Evolutionary conservation across 2,797 vertebrate genomes (phyloP).

Genomic region (Crenichthys baileyi): DNA sequence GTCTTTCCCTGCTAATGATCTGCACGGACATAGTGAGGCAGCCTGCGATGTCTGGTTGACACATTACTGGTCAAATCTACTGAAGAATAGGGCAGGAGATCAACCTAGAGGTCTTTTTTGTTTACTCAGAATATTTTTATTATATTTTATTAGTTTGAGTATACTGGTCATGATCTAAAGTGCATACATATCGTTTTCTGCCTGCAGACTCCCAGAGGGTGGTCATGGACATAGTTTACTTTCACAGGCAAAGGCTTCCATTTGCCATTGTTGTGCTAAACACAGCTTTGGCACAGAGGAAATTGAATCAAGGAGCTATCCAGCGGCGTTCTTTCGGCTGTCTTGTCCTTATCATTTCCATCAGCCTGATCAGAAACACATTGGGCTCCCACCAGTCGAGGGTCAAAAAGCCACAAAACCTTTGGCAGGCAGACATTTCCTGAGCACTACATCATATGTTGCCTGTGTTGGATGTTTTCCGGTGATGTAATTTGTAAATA

Average conservation of each 20-base stretch:
- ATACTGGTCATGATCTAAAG: constrained; percentile 13
- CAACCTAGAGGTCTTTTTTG: neutral
- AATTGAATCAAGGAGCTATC: constrained; percentile 69
- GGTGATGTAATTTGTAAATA: constrained; percentile 46
- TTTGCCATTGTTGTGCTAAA: constrained; percentile 79
- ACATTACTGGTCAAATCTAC: neutral
- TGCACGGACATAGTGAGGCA: constrained; percentile 13
- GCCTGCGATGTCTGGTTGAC: constrained; percentile 12
- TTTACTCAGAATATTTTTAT: neutral
- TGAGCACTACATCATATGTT: constrained; percentile 61
- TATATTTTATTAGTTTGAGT: constrained; percentile 8
- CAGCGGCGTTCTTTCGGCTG: constrained; percentile 54
- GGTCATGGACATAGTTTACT: constrained; percentile 61
- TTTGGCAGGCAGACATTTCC: constrained; percentile 64
- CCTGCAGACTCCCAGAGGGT: constrained; percentile 51
- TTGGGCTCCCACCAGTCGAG: constrained; percentile 65
- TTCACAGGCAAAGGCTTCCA: constrained; percentile 59
- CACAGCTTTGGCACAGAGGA: constrained; percentile 69
- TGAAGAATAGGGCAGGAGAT: neutral
- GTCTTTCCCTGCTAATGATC: constrained; percentile 59
- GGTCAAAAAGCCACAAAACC: constrained; percentile 69
- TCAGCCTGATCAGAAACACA: constrained; percentile 75
- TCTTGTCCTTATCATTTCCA: constrained; percentile 72
- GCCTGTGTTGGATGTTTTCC: constrained; percentile 20
- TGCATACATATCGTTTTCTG: constrained; percentile 27